Base-by-base conservation (phyloP, 64 coral and sea anemone genomes). In the Cladopsammia gracilis region DNA sequence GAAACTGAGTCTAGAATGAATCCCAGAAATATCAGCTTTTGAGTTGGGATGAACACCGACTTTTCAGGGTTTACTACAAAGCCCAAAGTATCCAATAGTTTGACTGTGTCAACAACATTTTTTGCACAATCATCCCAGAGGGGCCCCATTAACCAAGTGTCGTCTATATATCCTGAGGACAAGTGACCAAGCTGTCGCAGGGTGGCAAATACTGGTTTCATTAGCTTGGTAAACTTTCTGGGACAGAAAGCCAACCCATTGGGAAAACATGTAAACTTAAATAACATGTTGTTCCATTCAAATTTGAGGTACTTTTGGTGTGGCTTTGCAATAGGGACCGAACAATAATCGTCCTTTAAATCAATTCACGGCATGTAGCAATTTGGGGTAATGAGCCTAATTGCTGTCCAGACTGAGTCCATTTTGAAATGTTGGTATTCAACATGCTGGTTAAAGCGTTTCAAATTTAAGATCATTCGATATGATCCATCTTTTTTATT, bases 361-460 rank as follows among this genome's bases (percentile, higher is more conserved):
- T 76, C 73, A 52, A 76, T 76, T 16, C 48, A 51, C 7, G 73
- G 5, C 73, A 76, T 76, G 45, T 69, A 88, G 48, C 86, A 75
- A 19, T 75, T 75, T 3, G 67, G 66, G 23, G 51, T 88, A 5
- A 88, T 62, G 7, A 88, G 24, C 16, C 57, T 61, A 16, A 88
- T 52, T 6, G 57, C 57, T 75, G 86, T 74, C 22, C 25, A 62
- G 53, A 88, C 42, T 58, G 86, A 75, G 67, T 88, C 86, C 86
- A 88, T 88, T 88, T 88, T 88, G 25, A 88, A 88, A 75, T 75
- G 86, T 13, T 72, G 71, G 19, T 72, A 60, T 75, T 88, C 48
- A 74, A 75, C 71, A 62, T 74, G 71, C 49, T 56, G 25, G 86
- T 88, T 88, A 15, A 75, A 25, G 34, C 6, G 23, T 34, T 88